Conservation (phyloP, 2,888 invertebrate genomes). For the Mechanitis messenoides region DNA sequence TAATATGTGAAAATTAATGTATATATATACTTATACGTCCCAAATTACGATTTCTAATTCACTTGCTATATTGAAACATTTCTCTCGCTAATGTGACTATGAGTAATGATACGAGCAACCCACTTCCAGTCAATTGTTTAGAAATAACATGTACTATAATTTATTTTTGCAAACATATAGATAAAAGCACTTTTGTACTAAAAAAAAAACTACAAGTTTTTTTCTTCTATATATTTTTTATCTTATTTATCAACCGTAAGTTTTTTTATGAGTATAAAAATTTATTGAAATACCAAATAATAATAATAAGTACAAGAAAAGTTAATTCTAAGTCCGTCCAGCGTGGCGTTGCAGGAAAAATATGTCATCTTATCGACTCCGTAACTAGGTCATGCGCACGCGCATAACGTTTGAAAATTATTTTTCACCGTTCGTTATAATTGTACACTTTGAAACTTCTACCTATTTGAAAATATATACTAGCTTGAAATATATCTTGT, state of each 20-base stretch:
- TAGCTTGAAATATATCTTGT: not conserved
- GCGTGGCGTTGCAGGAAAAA: conserved; percentile 21
- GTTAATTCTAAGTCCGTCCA: not conserved
- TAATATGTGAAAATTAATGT: too few relatives aligned
- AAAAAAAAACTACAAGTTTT: too few relatives aligned
- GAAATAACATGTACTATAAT: conserved; percentile 34
- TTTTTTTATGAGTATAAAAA: too few relatives aligned
- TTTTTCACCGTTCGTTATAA: conserved; percentile 54
- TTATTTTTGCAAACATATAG: not conserved
- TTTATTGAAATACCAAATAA: not conserved
- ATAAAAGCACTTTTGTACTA: too few relatives aligned
- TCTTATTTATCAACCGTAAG: too few relatives aligned
- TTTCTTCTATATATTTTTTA: too few relatives aligned
- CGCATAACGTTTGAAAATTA: conserved; percentile 60
- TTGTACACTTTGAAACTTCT: conserved; percentile 43
- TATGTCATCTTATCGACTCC: conserved; percentile 60
- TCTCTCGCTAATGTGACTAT: conserved; percentile 54
- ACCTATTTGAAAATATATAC: not conserved
- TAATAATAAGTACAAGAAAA: not conserved
- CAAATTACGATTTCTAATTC: too few relatives aligned
- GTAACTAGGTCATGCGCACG: conserved; percentile 61
- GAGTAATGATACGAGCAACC: conserved; percentile 62
- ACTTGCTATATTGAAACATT: conserved; percentile 8
- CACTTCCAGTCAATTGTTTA: conserved; percentile 56
- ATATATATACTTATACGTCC: too few relatives aligned